These are phyloP conservation scores for Eupithecia exiguata DNA, from an alignment of 2,888 invertebrate genomes.

Conservation along the genomic window DNA sequence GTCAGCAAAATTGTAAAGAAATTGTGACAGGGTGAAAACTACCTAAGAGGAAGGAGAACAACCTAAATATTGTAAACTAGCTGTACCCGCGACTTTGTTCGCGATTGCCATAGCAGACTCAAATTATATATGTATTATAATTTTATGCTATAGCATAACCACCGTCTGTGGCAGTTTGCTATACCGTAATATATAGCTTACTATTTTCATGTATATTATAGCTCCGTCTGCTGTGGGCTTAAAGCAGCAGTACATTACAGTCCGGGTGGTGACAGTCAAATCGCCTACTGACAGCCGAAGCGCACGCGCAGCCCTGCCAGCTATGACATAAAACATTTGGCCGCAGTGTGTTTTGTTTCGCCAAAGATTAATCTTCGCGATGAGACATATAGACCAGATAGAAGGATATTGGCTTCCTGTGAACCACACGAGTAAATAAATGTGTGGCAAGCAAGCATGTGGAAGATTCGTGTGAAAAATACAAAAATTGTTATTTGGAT, in stretches of 20 bases:
- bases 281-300: slow-evolving; percentile 63
- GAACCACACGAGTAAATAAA: background rate
- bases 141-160: no score
- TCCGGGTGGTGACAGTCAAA: slow-evolving; percentile 65
- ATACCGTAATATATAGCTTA: no score
- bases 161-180: no score
- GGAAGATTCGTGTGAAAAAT: background rate
- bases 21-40: no score
- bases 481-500: background rate
- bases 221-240: no score
- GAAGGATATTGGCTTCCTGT: slow-evolving; percentile 12
- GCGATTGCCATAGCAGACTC: no score
- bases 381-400: slow-evolving; percentile 14
- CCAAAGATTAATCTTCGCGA: slow-evolving; percentile 11
- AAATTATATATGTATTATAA: no score
- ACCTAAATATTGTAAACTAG: no score
- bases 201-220: no score
- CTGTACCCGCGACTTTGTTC: no score
- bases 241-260: background rate
- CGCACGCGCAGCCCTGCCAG: slow-evolving; percentile 28
- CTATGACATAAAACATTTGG: slow-evolving; percentile 27
- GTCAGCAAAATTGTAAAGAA: background rate
- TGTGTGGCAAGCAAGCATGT: background rate
- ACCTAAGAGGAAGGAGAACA: no score
- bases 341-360: slow-evolving; percentile 21